phyloP scores from a whole-genome alignment of 2,888 invertebrate genomes.

The Alloscopus bannaensis region DNA sequence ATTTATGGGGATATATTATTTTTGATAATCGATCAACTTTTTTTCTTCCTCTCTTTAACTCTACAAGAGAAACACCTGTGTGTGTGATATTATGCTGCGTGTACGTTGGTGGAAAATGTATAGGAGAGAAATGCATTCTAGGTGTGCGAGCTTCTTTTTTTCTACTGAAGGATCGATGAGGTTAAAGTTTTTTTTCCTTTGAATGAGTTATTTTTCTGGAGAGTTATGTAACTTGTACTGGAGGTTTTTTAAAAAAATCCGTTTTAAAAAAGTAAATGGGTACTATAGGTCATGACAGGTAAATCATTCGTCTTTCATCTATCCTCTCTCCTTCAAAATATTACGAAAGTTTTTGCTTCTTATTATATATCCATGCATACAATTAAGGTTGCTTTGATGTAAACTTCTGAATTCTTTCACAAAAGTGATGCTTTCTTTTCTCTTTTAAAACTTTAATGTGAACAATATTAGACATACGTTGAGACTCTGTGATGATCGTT shows the following conservation, averaged over 20 bases:
- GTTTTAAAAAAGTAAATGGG: slow-evolving; percentile 29
- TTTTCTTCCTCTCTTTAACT: slow-evolving; percentile 17
- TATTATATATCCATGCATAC: too few species aligned
- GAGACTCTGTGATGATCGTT: too few species aligned
- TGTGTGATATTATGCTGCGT: too few species aligned
- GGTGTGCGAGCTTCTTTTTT: slow-evolving; percentile 2
- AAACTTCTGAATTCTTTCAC: too few species aligned
- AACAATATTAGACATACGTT: too few species aligned
- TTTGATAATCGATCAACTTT: slow-evolving; percentile 67
- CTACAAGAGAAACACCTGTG: too few species aligned
- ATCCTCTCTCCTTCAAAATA: not conserved
- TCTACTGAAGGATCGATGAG: slow-evolving; percentile 14
- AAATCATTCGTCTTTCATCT: slow-evolving; percentile 28
- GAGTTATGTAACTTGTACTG: too few species aligned
- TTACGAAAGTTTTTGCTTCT: not conserved
- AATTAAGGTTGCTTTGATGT: too few species aligned
- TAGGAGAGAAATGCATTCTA: not conserved
- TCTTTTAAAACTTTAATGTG: too few species aligned
- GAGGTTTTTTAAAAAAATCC: too few species aligned
- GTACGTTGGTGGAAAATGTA: too few species aligned
- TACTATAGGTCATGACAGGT: slow-evolving; percentile 29
- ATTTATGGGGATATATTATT: slow-evolving; percentile 67
- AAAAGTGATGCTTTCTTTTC: too few species aligned
- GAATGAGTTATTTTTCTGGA: slow-evolving; percentile 25
- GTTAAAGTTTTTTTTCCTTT: slow-evolving; percentile 9